Conservation (phyloP, 2,797 vertebrate species). For the Microhierax caerulescens region DNA sequence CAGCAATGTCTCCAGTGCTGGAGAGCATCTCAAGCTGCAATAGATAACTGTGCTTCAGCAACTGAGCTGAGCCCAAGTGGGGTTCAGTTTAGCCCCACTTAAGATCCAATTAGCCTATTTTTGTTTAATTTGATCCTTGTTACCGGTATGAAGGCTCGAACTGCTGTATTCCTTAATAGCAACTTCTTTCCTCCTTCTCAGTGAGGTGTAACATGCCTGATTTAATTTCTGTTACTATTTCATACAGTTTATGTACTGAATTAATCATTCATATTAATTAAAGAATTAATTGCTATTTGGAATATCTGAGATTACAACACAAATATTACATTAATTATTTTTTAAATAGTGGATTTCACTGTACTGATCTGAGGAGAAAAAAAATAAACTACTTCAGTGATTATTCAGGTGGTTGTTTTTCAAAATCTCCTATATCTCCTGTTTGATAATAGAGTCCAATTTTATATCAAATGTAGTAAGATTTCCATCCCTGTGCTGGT, state of each 20-base stretch:
- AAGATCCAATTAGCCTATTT: not conserved
- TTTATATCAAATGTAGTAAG: not conserved
- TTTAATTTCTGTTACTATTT: not conserved
- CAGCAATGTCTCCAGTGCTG: fast-evolving
- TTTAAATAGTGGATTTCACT: not conserved
- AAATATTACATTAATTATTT: not conserved
- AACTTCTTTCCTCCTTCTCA: not conserved
- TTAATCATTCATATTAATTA: constrained; percentile 5
- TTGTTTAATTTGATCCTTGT: not conserved
- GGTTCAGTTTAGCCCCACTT: not conserved
- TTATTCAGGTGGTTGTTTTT: not conserved
- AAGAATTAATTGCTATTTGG: not conserved
- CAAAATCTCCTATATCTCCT: not conserved
- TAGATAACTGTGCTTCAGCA: not conserved
- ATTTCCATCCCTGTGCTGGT: not conserved
- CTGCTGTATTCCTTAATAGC: not conserved
- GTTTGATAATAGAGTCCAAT: not conserved
- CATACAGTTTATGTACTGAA: not conserved
- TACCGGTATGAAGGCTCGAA: not conserved
- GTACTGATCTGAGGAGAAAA: not conserved
- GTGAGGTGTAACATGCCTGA: not conserved
- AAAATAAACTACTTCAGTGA: not conserved
- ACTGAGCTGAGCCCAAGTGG: not conserved
- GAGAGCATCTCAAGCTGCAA: not conserved
- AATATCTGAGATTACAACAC: not conserved